phyloP scores from a whole-genome alignment of 2,888 invertebrate genomes.

The Microctonus brassicae region DNA sequence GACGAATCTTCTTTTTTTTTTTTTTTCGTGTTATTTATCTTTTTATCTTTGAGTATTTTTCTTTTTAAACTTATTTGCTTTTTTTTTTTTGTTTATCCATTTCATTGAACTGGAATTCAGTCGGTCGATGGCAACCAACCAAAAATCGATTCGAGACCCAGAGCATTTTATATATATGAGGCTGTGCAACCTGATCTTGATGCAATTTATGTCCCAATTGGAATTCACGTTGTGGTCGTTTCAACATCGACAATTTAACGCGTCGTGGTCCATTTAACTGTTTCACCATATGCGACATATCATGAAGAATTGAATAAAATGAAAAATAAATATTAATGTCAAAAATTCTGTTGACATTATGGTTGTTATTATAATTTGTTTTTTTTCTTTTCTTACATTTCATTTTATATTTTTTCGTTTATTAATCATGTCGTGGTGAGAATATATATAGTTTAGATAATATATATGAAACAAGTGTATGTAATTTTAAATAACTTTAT shows the following conservation, averaged over 20 bases:
- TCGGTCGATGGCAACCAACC: not conserved
- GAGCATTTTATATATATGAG: slow-evolving; percentile 41
- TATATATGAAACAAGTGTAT: not conserved
- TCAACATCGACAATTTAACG: slow-evolving; percentile 44
- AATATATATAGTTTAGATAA: not conserved
- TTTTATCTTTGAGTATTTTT: not conserved
- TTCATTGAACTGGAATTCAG: slow-evolving; percentile 1
- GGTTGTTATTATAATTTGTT: too few species aligned
- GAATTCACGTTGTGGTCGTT: slow-evolving; percentile 28
- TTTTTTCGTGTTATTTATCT: slow-evolving; percentile 10
- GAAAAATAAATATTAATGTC: slow-evolving; percentile 16
- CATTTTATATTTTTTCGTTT: not conserved
- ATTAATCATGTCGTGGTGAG: not conserved
- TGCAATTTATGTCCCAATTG: slow-evolving; percentile 46
- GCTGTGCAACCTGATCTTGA: slow-evolving; percentile 42
- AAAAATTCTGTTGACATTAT: not conserved
- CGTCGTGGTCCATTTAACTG: slow-evolving; percentile 39
- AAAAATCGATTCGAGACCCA: not conserved
- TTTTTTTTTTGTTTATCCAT: not conserved
- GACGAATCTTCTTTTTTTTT: slow-evolving; percentile 12
- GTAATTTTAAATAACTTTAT: slow-evolving; percentile 26
- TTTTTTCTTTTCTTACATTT: not conserved
- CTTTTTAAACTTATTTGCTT: not conserved
- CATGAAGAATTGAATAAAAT: not conserved
- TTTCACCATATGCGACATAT: slow-evolving; percentile 12